A percentile compares a stretch with the other conserved stretches of the same genome.
Conservation (phyloP, 2,113 vertebrate species). For the Pristiophorus japonicus region DNA sequence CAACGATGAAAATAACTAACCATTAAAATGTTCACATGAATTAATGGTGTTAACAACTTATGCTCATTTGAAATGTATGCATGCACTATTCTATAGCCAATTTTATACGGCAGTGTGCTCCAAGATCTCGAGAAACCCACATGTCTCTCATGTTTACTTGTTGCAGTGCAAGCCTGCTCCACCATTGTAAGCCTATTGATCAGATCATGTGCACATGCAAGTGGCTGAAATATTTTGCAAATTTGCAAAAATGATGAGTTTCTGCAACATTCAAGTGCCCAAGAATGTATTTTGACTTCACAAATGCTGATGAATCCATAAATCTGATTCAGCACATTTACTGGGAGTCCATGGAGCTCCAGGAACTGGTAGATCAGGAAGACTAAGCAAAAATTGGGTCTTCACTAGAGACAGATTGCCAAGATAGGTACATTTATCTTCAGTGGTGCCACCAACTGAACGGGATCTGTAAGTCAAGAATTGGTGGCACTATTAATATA, state of each 20-base stretch:
- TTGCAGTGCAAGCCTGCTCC: no score
- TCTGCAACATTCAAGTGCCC: no score
- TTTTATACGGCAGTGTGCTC: neutral
- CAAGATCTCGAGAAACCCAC: neutral
- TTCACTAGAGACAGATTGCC: neutral
- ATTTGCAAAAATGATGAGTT: no score
- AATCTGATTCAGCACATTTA: neutral
- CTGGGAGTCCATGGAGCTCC: neutral
- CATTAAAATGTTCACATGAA: no score
- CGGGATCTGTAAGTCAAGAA: neutral
- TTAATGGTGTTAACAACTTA: no score
- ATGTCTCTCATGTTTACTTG: no score
- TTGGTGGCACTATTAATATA: neutral
- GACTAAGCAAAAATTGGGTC: neutral
- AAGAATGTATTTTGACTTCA: no score
- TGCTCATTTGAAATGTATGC: no score
- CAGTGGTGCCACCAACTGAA: neutral
- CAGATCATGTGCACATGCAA: neutral
- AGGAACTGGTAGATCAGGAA: neutral
- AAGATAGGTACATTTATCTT: neutral
- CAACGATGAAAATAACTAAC: no score
- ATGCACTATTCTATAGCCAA: neutral
- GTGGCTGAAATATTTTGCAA: neutral
- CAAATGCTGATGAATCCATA: neutral
- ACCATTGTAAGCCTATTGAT: no score